Conservation (phyloP, 2,797 vertebrate species). For the Onychomys torridus region DNA sequence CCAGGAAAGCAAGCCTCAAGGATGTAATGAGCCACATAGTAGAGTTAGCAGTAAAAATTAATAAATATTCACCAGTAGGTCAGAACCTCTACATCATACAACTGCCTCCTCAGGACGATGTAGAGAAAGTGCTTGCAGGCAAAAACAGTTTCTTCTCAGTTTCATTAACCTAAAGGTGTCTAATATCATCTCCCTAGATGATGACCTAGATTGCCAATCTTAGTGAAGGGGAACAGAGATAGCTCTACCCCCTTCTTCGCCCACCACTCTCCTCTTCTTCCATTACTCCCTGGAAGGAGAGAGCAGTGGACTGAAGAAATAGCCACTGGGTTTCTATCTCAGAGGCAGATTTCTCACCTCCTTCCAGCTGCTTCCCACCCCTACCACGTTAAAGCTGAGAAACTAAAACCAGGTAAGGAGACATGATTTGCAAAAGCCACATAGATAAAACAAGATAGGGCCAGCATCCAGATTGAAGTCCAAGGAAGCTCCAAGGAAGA, state of each 20-base stretch:
- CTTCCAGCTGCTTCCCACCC: accelerated
- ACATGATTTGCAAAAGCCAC: neutral
- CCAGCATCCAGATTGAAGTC: neutral
- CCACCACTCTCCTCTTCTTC: too few species aligned
- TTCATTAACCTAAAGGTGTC: neutral
- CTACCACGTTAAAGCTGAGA: neutral
- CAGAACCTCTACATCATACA: neutral
- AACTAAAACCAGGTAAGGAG: neutral
- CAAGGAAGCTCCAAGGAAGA: accelerated
- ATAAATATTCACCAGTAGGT: neutral
- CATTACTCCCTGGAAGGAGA: neutral
- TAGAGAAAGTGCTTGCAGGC: neutral
- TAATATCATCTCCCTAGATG: neutral
- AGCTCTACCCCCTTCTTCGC: neutral
- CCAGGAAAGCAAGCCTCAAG: neutral
- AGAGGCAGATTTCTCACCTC: accelerated
- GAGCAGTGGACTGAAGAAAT: accelerated
- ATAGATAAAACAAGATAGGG: neutral
- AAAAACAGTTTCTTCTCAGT: neutral
- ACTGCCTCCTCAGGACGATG: neutral
- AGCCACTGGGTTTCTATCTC: accelerated
- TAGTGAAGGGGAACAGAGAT: neutral
- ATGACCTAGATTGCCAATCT: neutral
- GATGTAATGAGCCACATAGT: neutral
- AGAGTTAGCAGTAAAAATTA: neutral